Evolutionary conservation across 1,140 invertebrate species (phyloP).

Genomic region (Uloborus diversus): DNA sequence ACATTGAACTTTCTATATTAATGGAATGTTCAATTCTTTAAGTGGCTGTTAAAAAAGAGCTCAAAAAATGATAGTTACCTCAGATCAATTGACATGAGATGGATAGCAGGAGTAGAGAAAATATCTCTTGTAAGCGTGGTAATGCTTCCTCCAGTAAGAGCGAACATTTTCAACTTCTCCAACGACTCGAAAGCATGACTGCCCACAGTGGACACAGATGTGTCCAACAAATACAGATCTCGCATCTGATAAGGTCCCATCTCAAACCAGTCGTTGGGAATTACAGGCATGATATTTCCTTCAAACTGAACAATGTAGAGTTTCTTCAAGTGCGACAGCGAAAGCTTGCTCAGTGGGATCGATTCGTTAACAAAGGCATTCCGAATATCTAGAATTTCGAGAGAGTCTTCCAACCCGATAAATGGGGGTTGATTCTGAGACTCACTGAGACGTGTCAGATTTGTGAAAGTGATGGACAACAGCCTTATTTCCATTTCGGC

Average conservation of each 20-base stretch:
- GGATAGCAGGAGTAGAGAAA: conserved; percentile 4
- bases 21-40: too few relatives aligned
- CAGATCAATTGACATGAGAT: conserved; percentile 18
- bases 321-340: conserved; percentile 43
- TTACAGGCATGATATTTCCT: conserved; percentile 20
- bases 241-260: conserved; percentile 32
- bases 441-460: conserved; percentile 21
- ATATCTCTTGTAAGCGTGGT: conserved; percentile 17
- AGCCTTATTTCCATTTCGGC: not conserved
- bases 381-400: conserved; percentile 20
- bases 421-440: conserved; percentile 3
- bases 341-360: not conserved
- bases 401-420: conserved; percentile 6
- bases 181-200: conserved; percentile 33
- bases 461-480: conserved; percentile 16
- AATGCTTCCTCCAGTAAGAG: conserved; percentile 14
- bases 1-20: too few relatives aligned
- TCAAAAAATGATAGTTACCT: too few relatives aligned
- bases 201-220: not conserved
- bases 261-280: conserved; percentile 45
- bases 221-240: conserved; percentile 16
- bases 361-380: conserved; percentile 2
- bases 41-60: too few relatives aligned
- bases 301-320: conserved; percentile 9
- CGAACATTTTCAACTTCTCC: not conserved